Percentiles rank a stretch among this genome's conserved stretches.
phyloP scores from a whole-genome alignment of 2,888 invertebrate genomes.

The Apeira syringaria region DNA sequence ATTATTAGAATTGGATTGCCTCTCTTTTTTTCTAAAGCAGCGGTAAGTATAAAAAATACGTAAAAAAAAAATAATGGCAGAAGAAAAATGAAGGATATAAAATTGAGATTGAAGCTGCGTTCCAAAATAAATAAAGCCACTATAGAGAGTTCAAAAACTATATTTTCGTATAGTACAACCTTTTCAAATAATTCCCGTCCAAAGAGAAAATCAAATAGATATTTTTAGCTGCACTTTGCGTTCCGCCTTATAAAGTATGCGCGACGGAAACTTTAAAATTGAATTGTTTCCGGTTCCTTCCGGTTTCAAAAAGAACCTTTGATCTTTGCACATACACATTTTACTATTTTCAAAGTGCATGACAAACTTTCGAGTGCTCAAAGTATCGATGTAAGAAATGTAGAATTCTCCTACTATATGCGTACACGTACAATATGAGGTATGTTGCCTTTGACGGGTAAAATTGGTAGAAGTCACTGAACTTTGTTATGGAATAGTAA shows the following conservation, averaged over 20 bases:
- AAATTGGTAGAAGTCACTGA: conserved; percentile 9
- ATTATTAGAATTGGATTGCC: too few relatives aligned
- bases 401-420: too few relatives aligned
- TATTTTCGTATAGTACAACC: too few relatives aligned
- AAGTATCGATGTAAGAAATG: conserved; percentile 16
- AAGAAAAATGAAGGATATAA: too few relatives aligned
- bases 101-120: too few relatives aligned
- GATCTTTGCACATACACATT: conserved; percentile 12
- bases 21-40: too few relatives aligned
- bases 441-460: conserved; percentile 13
- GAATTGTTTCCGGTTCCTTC: conserved; percentile 9
- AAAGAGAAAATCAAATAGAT: too few relatives aligned
- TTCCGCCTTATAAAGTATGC: conserved; percentile 11
- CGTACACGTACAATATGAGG: not conserved
- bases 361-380: conserved; percentile 28
- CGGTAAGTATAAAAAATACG: too few relatives aligned
- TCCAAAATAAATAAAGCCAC: too few relatives aligned
- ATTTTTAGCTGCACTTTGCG: not conserved
- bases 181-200: too few relatives aligned
- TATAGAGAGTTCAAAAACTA: too few relatives aligned
- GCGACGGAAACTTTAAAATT: conserved; percentile 16
- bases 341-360: conserved; percentile 12
- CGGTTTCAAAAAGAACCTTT: conserved; percentile 2
- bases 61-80: too few relatives aligned
- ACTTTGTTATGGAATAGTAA: conserved; percentile 12